Conservation (phyloP, 2,888 invertebrate genomes). For the Leptopilina myrica region DNA sequence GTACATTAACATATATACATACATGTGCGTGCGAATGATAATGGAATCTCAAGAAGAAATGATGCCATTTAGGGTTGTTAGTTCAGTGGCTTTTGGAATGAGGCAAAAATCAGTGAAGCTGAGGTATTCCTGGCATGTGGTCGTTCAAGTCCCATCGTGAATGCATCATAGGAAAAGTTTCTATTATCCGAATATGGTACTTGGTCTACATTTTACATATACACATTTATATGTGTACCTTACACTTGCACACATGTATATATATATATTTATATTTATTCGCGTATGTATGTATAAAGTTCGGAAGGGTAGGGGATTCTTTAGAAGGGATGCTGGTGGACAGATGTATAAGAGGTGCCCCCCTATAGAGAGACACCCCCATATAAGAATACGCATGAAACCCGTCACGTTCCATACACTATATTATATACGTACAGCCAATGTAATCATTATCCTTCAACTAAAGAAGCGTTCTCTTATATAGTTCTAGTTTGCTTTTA, state of each 20-base stretch:
- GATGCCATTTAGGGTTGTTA: constrained; percentile 13
- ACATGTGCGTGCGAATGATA: too few species aligned
- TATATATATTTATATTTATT: too few species aligned
- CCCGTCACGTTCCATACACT: constrained; percentile 27
- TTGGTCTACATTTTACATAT: neutral
- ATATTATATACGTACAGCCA: constrained; percentile 25
- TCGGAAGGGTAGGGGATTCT: constrained; percentile 43
- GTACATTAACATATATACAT: too few species aligned
- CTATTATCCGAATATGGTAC: constrained; percentile 25
- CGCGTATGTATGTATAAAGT: too few species aligned
- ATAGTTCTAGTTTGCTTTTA: constrained; percentile 3
- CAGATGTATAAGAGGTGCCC: constrained; percentile 74
- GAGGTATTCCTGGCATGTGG: constrained; percentile 57
- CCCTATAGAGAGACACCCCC: constrained; percentile 62
- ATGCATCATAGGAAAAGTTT: constrained; percentile 26
- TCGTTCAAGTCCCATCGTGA: constrained; percentile 51
- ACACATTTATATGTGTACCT: too few species aligned
- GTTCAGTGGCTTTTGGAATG: constrained; percentile 27
- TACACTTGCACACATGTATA: too few species aligned
- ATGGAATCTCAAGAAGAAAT: neutral
- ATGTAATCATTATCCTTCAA: constrained; percentile 33
- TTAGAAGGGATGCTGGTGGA: constrained; percentile 71
- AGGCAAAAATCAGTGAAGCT: constrained; percentile 45
- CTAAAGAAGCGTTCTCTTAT: constrained; percentile 24
- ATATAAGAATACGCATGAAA: constrained; percentile 50